A percentile compares a stretch with the other conserved stretches of the same genome.
These are phyloP conservation scores for Pitta sordida DNA, from an alignment of 2,113 vertebrate species.

Conservation along the genomic window DNA sequence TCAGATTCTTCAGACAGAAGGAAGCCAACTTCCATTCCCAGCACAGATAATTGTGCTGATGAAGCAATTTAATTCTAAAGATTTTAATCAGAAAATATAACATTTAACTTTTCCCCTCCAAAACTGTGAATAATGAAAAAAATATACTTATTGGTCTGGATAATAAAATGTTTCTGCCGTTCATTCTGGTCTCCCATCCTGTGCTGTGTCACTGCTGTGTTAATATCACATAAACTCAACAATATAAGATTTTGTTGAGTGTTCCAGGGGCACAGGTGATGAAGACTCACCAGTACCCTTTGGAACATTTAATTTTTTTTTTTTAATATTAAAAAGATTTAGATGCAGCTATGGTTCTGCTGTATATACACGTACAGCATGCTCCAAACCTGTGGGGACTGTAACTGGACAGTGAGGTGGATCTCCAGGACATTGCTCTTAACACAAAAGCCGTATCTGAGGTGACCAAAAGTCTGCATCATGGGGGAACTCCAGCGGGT, in stretches of 20 bases:
- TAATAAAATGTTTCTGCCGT: background rate
- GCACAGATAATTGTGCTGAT: background rate
- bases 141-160: background rate
- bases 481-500: rapidly evolving
- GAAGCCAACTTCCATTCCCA: background rate
- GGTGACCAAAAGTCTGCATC: background rate
- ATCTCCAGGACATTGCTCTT: background rate
- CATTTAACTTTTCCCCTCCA: background rate
- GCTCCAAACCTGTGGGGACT: background rate
- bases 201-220: background rate
- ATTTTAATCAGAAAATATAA: background rate
- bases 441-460: background rate
- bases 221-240: too few species aligned
- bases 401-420: background rate
- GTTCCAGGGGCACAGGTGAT: background rate
- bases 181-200: background rate
- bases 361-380: background rate
- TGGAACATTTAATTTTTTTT: background rate
- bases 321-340: background rate
- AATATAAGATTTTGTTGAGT: background rate
- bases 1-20: background rate
- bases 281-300: background rate
- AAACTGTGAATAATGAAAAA: background rate
- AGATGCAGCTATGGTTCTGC: background rate
- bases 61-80: background rate